These are phyloP conservation scores for Steinernema scapterisci DNA, from an alignment of 2,888 invertebrate genomes.

Conservation along the genomic window DNA sequence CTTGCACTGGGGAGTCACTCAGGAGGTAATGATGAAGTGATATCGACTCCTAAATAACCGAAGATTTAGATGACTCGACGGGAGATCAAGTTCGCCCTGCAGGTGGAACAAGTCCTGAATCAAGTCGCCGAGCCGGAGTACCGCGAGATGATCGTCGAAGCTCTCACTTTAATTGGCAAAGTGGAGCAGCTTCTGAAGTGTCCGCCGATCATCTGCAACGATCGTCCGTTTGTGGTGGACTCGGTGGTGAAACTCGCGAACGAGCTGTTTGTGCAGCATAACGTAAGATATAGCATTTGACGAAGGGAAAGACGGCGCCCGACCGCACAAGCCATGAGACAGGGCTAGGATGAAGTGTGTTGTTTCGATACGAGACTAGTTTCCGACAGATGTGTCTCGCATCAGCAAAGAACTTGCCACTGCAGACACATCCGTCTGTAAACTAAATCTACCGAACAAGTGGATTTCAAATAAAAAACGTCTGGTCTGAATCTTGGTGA, in stretches of 20 bases:
- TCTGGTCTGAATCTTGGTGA: too few species aligned
- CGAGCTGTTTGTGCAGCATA: constrained; percentile 90
- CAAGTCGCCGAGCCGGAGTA: constrained; percentile 98
- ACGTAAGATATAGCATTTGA: constrained; percentile 73
- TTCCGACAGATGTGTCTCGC: too few species aligned
- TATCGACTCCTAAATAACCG: neutral
- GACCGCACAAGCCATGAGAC: too few species aligned
- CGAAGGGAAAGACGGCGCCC: neutral
- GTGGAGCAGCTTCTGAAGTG: constrained; percentile 71
- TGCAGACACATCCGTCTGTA: too few species aligned
- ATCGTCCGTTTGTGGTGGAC: constrained; percentile 75
- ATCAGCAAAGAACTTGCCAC: too few species aligned
- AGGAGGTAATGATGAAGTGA: constrained; percentile 80
- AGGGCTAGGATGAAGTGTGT: too few species aligned
- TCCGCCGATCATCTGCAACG: constrained; percentile 49
- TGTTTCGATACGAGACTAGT: neutral
- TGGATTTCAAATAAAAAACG: too few species aligned
- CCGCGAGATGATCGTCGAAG: constrained; percentile 80
- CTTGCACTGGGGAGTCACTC: constrained; percentile 87
- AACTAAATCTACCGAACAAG: too few species aligned
- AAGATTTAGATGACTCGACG: constrained; percentile 85
- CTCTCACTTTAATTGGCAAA: constrained; percentile 90
- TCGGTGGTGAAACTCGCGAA: constrained; percentile 91
- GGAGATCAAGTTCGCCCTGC: constrained; percentile 94
- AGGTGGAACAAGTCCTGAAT: constrained; percentile 94